Base-by-base conservation (phyloP, 2,113 vertebrate species). In the Merops nubicus region DNA sequence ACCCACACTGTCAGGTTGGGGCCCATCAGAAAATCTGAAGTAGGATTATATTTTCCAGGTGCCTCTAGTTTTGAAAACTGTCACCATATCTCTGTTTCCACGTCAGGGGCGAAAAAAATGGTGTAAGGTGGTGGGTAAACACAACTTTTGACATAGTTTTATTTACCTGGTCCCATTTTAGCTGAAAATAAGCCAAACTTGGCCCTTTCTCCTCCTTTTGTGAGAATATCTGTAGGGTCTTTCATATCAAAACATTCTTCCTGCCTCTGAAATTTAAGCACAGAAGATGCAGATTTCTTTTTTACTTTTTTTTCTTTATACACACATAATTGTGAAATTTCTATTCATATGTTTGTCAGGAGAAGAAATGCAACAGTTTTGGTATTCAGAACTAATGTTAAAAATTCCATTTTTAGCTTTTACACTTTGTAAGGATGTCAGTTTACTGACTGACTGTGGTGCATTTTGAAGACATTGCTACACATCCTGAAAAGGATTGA, bases 191-290 rank as follows among this genome's bases (percentile, higher is more conserved):
- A 54, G 34, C 15, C n/a, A 20, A 12, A 53, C 17, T 28, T 72
- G 13, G 9, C 12, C 21, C 22, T 69, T 65, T 73, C 28, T 57
- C 10, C 38, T 57, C 26, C 15, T 74, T 69, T 42, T 51, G 0
- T 78, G 47, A 40, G 23, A 64, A 56, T 14, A 68, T 31, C 9
- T 0, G 0, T 33, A 47, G 26, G 12, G 8, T 62, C 31, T 16
- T 63, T 63, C 34, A 69, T 64, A 36, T 1, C 12, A 26, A 62
- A 31, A 20, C 4, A 6, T 76, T 79, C 8, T 92, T 86, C 12
- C 19, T 78, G 7, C 7, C 10, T 94, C 43, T 75, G 65, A 82
- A 87, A 72, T 34, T 5, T 8, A 42, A 75, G 36, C 20, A 36
- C 28, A 42, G 43, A 69, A 57, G 3, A 22, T 60, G 17, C 11